Conservation (phyloP, 2,113 vertebrate genomes). For the Chlamydotis undulata region DNA sequence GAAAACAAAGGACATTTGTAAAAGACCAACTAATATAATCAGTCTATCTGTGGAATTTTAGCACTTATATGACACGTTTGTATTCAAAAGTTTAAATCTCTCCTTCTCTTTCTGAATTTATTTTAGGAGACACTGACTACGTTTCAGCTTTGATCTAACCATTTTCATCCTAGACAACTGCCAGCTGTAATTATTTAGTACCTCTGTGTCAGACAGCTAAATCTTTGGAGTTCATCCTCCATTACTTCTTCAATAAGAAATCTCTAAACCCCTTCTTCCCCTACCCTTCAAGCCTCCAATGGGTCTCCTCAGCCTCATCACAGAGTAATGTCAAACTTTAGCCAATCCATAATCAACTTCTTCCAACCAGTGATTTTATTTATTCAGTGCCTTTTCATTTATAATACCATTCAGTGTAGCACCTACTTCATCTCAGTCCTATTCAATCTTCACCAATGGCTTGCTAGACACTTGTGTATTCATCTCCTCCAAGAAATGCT, state of each 20-base stretch:
- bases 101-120: not conserved
- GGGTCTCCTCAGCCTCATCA: not conserved
- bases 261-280: not conserved
- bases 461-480: not conserved
- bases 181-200: not conserved
- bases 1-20: constrained; percentile 1
- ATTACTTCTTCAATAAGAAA: not conserved
- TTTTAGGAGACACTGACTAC: not conserved
- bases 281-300: not conserved
- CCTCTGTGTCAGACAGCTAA: not conserved
- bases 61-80: not conserved
- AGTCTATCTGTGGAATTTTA: not conserved
- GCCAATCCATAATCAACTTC: not conserved
- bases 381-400: not conserved
- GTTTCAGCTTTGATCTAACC: not conserved
- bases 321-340: not conserved
- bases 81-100: not conserved
- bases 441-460: not conserved
- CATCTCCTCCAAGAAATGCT: not conserved
- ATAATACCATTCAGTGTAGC: not conserved
- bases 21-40: not conserved
- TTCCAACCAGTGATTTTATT: not conserved
- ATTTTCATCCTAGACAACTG: not conserved
- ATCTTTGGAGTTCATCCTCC: not conserved
- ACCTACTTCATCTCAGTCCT: not conserved